Conservation (phyloP, 2,797 vertebrate species). For the Pteropus rufus region DNA sequence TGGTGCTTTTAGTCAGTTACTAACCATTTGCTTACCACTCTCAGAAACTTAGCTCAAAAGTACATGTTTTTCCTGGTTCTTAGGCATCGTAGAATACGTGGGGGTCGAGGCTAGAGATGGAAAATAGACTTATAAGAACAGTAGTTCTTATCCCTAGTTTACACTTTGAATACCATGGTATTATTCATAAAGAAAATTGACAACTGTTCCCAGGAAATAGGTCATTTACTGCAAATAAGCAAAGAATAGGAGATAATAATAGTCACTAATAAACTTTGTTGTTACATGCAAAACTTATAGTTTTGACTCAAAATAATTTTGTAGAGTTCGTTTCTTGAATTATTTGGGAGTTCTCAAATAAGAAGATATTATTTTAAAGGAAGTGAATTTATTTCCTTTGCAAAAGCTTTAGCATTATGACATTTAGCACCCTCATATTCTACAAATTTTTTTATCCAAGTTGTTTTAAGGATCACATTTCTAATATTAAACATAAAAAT, state of each 20-base stretch:
- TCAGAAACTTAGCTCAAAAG: slow-evolving; percentile 60
- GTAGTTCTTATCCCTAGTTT: not conserved
- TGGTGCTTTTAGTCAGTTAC: slow-evolving; percentile 38
- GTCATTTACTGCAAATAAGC: slow-evolving; percentile 44
- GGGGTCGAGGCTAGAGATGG: not conserved
- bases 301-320: slow-evolving; percentile 38
- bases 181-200: slow-evolving; percentile 33
- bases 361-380: not conserved
- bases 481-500: slow-evolving; percentile 42
- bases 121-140: not conserved
- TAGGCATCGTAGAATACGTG: not conserved
- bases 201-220: not conserved
- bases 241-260: not conserved
- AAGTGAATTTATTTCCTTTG: slow-evolving; percentile 32
- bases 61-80: slow-evolving; percentile 63
- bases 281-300: not conserved
- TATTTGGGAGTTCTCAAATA: not conserved
- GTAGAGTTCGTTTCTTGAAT: not conserved
- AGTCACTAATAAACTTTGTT: slow-evolving; percentile 29
- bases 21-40: not conserved
- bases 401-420: not conserved
- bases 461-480: slow-evolving; percentile 33
- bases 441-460: slow-evolving; percentile 9
- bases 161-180: not conserved
- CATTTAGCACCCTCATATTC: not conserved